Conservation (phyloP, 64 coral and sea anemone species). For the Stichodactyla helianthus region DNA sequence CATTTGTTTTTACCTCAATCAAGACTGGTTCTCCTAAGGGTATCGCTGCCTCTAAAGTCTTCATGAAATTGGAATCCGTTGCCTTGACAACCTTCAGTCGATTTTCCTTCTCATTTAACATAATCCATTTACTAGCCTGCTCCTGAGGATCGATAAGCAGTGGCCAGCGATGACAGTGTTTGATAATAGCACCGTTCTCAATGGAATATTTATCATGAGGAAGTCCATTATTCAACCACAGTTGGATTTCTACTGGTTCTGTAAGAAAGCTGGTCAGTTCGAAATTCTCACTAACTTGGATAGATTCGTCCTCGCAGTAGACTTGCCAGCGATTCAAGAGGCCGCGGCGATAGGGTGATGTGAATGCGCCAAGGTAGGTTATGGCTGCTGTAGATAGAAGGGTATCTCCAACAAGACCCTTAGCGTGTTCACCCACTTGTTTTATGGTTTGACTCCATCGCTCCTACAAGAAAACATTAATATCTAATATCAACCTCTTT, state of each 20-base stretch:
- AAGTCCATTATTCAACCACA: slow-evolving; percentile 82
- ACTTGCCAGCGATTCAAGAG: slow-evolving; percentile 66
- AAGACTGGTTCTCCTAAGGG: slow-evolving; percentile 85
- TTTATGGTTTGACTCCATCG: slow-evolving; percentile 77
- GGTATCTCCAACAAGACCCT: slow-evolving; percentile 74
- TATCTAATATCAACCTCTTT: background rate
- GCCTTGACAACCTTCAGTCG: slow-evolving; percentile 91
- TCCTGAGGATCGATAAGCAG: slow-evolving; percentile 84
- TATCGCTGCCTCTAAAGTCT: slow-evolving; percentile 75
- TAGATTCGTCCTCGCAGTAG: slow-evolving; percentile 56
- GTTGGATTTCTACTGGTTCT: slow-evolving; percentile 77
- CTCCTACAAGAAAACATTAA: slow-evolving; percentile 32
- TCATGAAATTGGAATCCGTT: slow-evolving; percentile 63
- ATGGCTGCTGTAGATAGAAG: slow-evolving; percentile 67
- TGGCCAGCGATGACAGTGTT: slow-evolving; percentile 81
- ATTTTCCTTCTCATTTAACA: slow-evolving; percentile 76
- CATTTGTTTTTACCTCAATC: slow-evolving; percentile 53
- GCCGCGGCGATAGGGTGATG: slow-evolving; percentile 44
- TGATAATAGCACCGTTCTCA: slow-evolving; percentile 83
- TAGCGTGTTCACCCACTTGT: slow-evolving; percentile 35
- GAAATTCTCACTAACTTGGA: slow-evolving; percentile 65
- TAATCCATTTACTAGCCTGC: slow-evolving; percentile 91
- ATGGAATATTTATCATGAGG: slow-evolving; percentile 87
- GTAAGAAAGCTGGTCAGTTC: slow-evolving; percentile 84
- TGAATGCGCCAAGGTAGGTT: slow-evolving; percentile 88